Evolutionary conservation across 2,888 invertebrate genomes (phyloP), one percentile per base, ranked within the genome.

Genomic region (Leucoptera coffeella): DNA sequence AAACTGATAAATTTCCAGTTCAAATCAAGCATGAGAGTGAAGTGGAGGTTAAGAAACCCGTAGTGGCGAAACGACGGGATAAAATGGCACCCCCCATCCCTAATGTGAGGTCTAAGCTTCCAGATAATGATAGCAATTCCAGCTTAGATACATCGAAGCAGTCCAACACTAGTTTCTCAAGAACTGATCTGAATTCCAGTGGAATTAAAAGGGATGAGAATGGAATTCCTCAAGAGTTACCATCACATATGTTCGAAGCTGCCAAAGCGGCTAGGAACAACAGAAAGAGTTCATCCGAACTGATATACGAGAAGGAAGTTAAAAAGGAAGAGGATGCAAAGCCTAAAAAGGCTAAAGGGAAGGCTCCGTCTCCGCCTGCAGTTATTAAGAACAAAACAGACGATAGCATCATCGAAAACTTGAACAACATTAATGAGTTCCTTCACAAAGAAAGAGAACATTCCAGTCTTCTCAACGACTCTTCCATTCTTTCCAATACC

Each of bases 361-460:
- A 83, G 57, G 84, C 85, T 2, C 85, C 85, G 1, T 77, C 77
- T 0, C 84, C 82, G 1, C 84, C 84, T 2, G 9, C 21, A n/a
- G 26, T 19, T 11, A 14, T 15, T n/a, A 69, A 52, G 34, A 71
- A 71, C 33, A 67, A 62, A 49, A 67, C 60, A 8, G 64, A 67
- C 32, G 69, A 69, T 29, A 71, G 64, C 32, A 69, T 65, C 25
- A 38, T 69, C 22, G 67, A 67, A 38, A 64, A 62, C 35, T 33
- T 67, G 29, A 55, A 55, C 20, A 55, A 58, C 27, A 49, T 65
- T 0, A 53, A 50, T 7, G 64, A 64, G 35, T 71, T 67, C 30
- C 44, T 67, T 32, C 58, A 47, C 23, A 65, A 45, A 32, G 71
- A 71, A 39, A 57, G 64, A 33, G 51, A 61, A 35, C 51, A 58